phyloP scores from a whole-genome alignment of 2,888 invertebrate genomes.

The Linnaemya tessellans region DNA sequence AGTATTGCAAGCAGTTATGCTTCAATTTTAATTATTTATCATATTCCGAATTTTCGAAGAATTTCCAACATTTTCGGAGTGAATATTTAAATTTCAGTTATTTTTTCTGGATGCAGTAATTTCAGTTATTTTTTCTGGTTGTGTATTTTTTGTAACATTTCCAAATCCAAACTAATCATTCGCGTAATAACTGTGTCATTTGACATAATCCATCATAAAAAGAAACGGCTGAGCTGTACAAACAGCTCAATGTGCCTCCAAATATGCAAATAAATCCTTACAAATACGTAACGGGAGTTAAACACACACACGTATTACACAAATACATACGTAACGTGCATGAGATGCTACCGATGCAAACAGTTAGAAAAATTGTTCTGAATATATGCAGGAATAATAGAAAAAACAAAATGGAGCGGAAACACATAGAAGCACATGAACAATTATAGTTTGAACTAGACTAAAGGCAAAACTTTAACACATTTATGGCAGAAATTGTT shows the following conservation, averaged over 20 bases:
- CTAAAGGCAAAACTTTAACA: not conserved
- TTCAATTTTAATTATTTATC: too few relatives aligned
- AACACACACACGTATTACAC: not conserved
- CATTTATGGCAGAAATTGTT: not conserved
- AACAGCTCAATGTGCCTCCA: conserved; percentile 33
- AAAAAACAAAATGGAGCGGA: not conserved
- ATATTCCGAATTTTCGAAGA: too few relatives aligned
- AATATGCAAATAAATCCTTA: conserved; percentile 71
- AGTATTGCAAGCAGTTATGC: too few relatives aligned
- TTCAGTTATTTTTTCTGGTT: not conserved
- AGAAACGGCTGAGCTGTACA: not conserved
- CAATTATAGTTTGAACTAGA: not conserved
- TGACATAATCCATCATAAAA: conserved; percentile 44
- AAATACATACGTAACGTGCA: not conserved
- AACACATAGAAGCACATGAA: not conserved
- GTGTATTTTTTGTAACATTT: not conserved
- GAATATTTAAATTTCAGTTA: too few relatives aligned
- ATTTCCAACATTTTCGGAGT: too few relatives aligned
- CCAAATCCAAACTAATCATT: not conserved
- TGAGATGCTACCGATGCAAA: conserved; percentile 20
- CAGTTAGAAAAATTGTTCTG: conserved; percentile 45
- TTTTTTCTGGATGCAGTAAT: not conserved
- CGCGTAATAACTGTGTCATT: conserved; percentile 52
- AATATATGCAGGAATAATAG: conserved; percentile 48
- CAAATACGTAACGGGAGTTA: conserved; percentile 58